A percentile compares a stretch with the other conserved stretches of the same genome.
Evolutionary conservation across 2,113 vertebrate genomes (phyloP).

Genomic region (Geococcyx californianus): DNA sequence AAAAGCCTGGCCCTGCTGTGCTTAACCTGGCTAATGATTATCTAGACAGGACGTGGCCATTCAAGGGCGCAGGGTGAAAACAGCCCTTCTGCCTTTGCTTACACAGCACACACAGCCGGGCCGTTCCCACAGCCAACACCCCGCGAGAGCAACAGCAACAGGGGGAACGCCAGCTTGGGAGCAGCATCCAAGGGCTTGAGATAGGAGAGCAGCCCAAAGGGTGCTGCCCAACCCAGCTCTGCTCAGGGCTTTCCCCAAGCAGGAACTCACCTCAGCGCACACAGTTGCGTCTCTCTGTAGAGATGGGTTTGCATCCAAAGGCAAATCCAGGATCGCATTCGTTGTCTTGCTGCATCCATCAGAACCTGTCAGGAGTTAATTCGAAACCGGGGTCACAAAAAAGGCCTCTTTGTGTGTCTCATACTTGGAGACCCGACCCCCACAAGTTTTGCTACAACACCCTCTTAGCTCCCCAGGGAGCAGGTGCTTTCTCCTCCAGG

Average conservation of each 20-base stretch:
- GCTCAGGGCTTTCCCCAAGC: fast-evolving
- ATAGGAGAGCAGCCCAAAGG: neutral
- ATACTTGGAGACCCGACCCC: neutral
- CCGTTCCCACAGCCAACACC: neutral
- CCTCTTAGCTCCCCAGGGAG: neutral
- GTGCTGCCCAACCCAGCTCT: neutral
- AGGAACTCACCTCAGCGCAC: neutral
- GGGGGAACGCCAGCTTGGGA: neutral
- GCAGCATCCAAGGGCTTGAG: neutral
- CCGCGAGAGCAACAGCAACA: fast-evolving
- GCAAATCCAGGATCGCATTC: neutral
- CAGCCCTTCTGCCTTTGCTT: constrained; percentile 54
- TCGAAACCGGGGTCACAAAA: neutral
- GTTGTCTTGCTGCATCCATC: neutral
- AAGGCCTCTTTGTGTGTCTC: neutral
- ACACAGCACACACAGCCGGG: constrained; percentile 47
- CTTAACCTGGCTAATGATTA: constrained; percentile 51
- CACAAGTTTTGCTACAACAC: neutral
- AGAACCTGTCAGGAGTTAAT: neutral
- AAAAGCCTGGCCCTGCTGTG: neutral
- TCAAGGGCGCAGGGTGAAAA: constrained; percentile 38
- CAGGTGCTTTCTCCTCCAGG: neutral
- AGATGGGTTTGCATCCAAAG: neutral
- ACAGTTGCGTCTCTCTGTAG: neutral
- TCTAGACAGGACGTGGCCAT: constrained; percentile 9